Percentiles rank a stretch among this genome's conserved stretches.
Evolutionary conservation across 2,797 vertebrate species (phyloP).

Genomic region (Propithecus perrieri): DNA sequence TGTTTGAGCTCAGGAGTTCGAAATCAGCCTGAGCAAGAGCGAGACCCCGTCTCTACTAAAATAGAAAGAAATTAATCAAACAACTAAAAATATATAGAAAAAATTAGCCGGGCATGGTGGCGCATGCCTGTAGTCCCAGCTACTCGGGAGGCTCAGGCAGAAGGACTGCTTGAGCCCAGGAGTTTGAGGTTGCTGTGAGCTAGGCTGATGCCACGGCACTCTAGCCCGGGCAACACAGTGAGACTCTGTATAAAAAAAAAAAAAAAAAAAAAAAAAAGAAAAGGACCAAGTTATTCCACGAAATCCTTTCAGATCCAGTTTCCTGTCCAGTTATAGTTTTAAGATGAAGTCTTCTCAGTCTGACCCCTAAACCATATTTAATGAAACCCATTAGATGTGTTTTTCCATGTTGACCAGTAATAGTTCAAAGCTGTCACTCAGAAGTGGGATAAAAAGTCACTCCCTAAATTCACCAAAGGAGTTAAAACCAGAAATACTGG

Average conservation of each 20-base stretch:
- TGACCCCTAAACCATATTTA: background rate
- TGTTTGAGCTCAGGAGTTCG: too few species aligned
- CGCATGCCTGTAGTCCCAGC: too few species aligned
- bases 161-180: too few species aligned
- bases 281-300: constrained; percentile 31
- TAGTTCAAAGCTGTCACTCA: background rate
- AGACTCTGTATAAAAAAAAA: background rate
- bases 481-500: constrained; percentile 21
- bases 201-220: too few species aligned
- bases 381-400: background rate
- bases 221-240: too few species aligned
- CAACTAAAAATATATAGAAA: too few species aligned
- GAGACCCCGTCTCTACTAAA: too few species aligned
- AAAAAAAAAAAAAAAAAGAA: constrained; percentile 6
- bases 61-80: too few species aligned
- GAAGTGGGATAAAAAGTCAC: constrained; percentile 12
- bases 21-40: too few species aligned
- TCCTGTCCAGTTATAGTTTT: background rate
- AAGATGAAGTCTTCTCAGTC: background rate
- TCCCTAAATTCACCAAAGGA: constrained; percentile 38
- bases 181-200: too few species aligned
- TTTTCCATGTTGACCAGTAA: background rate
- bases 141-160: too few species aligned
- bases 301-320: constrained; percentile 39
- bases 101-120: too few species aligned